phyloP scores from a whole-genome alignment of 2,113 vertebrate genomes.

The Calidris pygmaea region DNA sequence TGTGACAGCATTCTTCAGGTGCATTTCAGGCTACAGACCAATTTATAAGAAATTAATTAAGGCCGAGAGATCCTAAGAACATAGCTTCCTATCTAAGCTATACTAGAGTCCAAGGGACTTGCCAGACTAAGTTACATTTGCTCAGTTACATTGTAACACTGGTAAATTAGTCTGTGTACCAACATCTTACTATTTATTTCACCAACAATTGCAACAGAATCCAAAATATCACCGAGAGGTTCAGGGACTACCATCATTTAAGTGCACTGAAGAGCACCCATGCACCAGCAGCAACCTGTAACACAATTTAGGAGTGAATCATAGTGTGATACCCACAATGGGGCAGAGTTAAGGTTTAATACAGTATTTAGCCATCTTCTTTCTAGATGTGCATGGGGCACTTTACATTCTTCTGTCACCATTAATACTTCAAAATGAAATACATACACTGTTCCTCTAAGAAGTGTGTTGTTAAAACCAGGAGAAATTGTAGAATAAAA shows the following conservation, averaged over 20 bases:
- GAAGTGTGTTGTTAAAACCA: neutral
- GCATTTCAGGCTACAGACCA: fast-evolving
- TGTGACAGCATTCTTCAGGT: neutral
- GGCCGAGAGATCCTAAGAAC: neutral
- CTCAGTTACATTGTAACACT: neutral
- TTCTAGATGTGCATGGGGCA: fast-evolving
- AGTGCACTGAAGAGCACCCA: neutral
- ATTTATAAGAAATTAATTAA: neutral
- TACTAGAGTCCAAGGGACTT: neutral
- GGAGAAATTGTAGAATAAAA: neutral
- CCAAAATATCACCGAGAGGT: neutral
- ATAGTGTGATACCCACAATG: fast-evolving
- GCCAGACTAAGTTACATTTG: neutral
- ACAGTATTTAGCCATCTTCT: neutral
- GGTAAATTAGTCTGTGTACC: neutral
- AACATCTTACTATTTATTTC: neutral
- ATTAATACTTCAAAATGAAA: neutral
- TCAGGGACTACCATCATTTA: neutral
- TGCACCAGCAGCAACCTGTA: neutral
- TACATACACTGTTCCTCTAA: neutral
- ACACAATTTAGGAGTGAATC: neutral
- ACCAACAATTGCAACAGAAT: neutral
- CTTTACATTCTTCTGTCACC: neutral
- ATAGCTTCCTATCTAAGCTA: neutral
- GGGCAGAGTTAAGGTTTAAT: neutral